A percentile compares a stretch with the other conserved stretches of the same genome.
These are phyloP conservation scores for Larimichthys crocea DNA, from an alignment of 2,113 vertebrate genomes.

Conservation along the genomic window DNA sequence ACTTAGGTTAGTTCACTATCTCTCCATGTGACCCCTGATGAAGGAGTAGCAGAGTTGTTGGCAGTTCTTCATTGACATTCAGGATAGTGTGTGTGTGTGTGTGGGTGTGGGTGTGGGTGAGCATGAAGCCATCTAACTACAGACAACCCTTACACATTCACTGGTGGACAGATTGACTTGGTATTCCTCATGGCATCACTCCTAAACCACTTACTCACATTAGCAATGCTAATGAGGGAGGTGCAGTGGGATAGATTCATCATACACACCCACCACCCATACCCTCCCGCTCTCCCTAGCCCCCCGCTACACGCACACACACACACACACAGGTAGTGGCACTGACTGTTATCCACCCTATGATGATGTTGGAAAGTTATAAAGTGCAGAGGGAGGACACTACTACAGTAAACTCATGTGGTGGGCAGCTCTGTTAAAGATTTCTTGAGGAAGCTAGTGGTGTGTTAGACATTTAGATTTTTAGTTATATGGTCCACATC, in stretches of 20 bases:
- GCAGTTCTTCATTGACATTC: constrained; percentile 68
- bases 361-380: background rate
- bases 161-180: constrained; percentile 60
- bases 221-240: constrained; percentile 68
- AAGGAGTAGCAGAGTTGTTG: constrained; percentile 42
- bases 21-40: constrained; percentile 47
- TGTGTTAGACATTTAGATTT: background rate
- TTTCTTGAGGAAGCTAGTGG: background rate
- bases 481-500: background rate
- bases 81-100: constrained; percentile 15
- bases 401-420: background rate
- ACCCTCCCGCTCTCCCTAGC: background rate
- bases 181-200: constrained; percentile 66
- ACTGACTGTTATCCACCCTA: background rate
- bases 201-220: constrained; percentile 63
- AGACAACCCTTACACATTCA: constrained; percentile 58
- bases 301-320: background rate
- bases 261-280: constrained; percentile 26
- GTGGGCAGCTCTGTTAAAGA: background rate
- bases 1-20: constrained; percentile 11
- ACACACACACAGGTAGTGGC: background rate
- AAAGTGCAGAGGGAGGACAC: background rate
- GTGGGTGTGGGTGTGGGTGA: too few species aligned
- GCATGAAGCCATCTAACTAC: constrained; percentile 31
- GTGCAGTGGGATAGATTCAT: constrained; percentile 46